Base-by-base conservation (phyloP, 2,888 invertebrate species). In the Melanchra persicariae region DNA sequence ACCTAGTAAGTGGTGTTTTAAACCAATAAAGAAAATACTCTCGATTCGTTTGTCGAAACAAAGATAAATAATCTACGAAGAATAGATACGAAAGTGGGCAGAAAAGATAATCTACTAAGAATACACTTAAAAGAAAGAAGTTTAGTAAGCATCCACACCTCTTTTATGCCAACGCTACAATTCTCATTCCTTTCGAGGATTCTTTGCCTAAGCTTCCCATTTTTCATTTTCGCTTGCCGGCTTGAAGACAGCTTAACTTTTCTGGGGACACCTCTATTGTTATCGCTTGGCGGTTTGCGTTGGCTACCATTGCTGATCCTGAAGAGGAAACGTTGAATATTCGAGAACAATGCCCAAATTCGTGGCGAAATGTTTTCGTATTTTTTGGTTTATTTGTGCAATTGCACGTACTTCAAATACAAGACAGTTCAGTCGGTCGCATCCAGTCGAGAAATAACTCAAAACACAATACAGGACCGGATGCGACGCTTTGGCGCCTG, bases 191-290 rank as follows among this genome's bases (percentile, higher is more conserved):
- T 81, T 77, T 55, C 58, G 72, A 49, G 54, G 81, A 80, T 62
- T 77, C 72, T 77, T 77, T 81, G 81, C 72, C 73, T 79, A 79
- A 81, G 79, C 81, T 77, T 68, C 81, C 77, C 81, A 79, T 81
- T 79, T 81, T 77, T 81, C 79, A 81, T 79, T 79, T 79, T 79
- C 72, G 58, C 77, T 79, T 66, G 81, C 62, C 58, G 68, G 77
- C 77, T 77, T 72, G 77, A 77, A 77, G 79, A 81, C 81, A 68
- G 79, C 79, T 79, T 79, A 79, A 77, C 79, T 79, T 79, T 81
- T 65, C 81, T 37, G 64, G 61, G 51, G 73, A 79, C 77, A 81
- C 54, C 51, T 58, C 81, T 80, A 79, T 79, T 79, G 79, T 79
- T 81, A 79, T 79, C 79, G 65, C 64, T 71, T 57, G 47, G 55